phyloP scores from a whole-genome alignment of 2,113 vertebrate genomes.

The Chrysemys picta region DNA sequence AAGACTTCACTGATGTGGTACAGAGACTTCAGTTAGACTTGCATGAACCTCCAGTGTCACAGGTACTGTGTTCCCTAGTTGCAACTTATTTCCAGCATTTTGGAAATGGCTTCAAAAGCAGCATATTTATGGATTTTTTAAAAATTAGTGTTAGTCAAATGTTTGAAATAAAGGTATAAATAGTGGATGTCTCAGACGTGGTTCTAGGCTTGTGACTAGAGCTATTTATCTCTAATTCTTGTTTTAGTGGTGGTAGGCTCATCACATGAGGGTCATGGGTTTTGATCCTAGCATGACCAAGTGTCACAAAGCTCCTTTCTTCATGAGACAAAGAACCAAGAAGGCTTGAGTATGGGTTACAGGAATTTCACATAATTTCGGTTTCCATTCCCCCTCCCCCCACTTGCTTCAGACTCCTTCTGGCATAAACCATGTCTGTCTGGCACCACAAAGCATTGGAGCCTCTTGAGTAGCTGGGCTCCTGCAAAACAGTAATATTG shows the following conservation, averaged over 20 bases:
- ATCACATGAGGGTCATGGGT: not conserved
- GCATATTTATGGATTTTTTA: not conserved
- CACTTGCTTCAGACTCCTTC: not conserved
- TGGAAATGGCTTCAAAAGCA: not conserved
- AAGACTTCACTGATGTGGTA: slow-evolving; percentile 96
- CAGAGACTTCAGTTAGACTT: slow-evolving; percentile 96
- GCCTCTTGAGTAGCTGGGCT: not conserved
- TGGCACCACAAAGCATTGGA: not conserved
- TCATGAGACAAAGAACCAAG: not conserved
- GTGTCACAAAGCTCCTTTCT: not conserved
- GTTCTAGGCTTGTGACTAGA: not conserved
- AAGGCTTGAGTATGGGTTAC: not conserved
- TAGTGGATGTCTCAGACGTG: not conserved
- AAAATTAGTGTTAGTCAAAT: not conserved
- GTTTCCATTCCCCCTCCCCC: not conserved
- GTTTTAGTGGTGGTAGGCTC: not conserved
- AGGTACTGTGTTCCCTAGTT: slow-evolving; percentile 80
- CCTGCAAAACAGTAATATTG: not conserved
- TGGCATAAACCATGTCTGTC: not conserved
- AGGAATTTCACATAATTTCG: not conserved
- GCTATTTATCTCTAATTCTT: not conserved
- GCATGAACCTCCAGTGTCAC: slow-evolving; percentile 96
- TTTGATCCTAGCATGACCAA: not conserved
- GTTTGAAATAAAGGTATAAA: not conserved
- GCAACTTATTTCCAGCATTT: not conserved